Conservation (phyloP, 2,113 vertebrate species). For the Pachypanchax playfairii region DNA sequence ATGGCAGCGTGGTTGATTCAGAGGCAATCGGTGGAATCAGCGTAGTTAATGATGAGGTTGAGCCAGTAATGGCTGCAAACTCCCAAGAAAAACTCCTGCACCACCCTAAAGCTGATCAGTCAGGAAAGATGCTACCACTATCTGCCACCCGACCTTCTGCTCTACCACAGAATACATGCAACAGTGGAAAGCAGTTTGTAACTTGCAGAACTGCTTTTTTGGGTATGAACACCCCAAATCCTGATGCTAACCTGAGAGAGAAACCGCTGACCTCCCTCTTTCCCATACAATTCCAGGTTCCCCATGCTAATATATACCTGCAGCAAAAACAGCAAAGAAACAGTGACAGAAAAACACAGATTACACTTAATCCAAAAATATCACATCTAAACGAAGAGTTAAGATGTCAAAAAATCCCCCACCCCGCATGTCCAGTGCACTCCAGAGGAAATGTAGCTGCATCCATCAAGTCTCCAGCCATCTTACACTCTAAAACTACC, state of each 20-base stretch:
- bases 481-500: slow-evolving; percentile 42
- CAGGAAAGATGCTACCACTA: slow-evolving; percentile 35
- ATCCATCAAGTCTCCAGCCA: slow-evolving; percentile 17
- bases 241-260: slow-evolving; percentile 15
- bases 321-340: slow-evolving; percentile 29
- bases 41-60: slow-evolving; percentile 53
- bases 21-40: slow-evolving; percentile 78
- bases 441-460: slow-evolving; percentile 12
- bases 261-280: slow-evolving; percentile 12
- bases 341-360: slow-evolving; percentile 37
- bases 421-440: slow-evolving; percentile 59
- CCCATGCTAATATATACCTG: slow-evolving; percentile 20
- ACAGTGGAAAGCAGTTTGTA: slow-evolving; percentile 63
- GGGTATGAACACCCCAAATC: slow-evolving; percentile 6
- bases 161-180: slow-evolving; percentile 64
- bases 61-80: slow-evolving; percentile 2
- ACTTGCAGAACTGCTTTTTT: slow-evolving; percentile 5
- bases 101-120: slow-evolving; percentile 43
- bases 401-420: slow-evolving; percentile 32
- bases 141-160: slow-evolving; percentile 39
- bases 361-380: slow-evolving; percentile 39
- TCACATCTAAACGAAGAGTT: slow-evolving; percentile 46
- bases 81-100: slow-evolving; percentile 19
- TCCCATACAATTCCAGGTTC: slow-evolving; percentile 3
- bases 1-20: slow-evolving; percentile 80